These are phyloP conservation scores for Burhinus bistriatus DNA, from an alignment of 2,113 vertebrate genomes.

Conservation along the genomic window DNA sequence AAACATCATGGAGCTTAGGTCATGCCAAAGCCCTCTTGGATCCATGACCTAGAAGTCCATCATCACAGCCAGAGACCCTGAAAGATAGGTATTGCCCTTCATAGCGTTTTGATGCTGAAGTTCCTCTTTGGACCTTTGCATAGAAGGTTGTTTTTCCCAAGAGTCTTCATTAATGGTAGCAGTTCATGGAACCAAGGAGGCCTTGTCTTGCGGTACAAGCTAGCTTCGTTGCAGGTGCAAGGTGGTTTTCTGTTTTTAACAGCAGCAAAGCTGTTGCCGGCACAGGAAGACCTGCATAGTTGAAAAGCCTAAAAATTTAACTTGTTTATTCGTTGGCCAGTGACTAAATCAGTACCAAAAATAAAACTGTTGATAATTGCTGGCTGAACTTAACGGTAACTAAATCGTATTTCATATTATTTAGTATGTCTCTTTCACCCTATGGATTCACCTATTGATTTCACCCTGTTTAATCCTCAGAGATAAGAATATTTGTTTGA, in stretches of 20 bases:
- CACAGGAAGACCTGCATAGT: accelerated
- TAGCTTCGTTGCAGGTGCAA: accelerated
- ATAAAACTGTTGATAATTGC: neutral
- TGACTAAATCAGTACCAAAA: neutral
- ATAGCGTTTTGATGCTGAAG: neutral
- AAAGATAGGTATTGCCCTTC: neutral
- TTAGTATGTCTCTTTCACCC: neutral
- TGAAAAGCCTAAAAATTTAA: neutral
- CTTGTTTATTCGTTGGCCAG: neutral
- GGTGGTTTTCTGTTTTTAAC: neutral
- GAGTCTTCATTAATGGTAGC: neutral
- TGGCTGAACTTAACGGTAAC: neutral
- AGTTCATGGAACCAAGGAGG: neutral
- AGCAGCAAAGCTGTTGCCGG: neutral
- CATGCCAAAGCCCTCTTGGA: neutral
- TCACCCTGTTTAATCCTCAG: neutral
- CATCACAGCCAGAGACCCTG: neutral
- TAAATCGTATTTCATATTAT: neutral
- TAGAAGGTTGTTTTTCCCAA: neutral
- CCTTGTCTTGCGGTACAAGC: accelerated
- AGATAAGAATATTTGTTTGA: neutral
- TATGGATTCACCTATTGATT: neutral
- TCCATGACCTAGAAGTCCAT: neutral
- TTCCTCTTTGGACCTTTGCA: no score
- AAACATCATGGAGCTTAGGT: neutral